phyloP scores from a whole-genome alignment of 2,888 invertebrate genomes.

The Heliconius cydno region DNA sequence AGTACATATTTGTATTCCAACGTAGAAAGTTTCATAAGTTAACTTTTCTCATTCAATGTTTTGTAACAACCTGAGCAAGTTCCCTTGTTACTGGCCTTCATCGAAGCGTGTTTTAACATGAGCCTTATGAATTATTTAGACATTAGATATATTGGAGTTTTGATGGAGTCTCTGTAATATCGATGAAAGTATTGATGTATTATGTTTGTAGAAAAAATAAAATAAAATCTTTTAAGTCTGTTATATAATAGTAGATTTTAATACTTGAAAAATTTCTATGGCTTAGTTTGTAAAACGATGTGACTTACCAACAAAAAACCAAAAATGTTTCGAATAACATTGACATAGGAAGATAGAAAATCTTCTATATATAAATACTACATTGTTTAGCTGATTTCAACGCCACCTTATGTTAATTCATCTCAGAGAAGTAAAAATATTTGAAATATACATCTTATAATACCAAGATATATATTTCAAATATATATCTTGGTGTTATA shows the following conservation, averaged over 20 bases:
- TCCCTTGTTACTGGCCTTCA: slow-evolving; percentile 43
- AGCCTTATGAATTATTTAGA: slow-evolving; percentile 37
- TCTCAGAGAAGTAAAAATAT: background rate
- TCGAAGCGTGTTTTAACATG: slow-evolving; percentile 35
- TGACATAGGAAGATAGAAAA: too few relatives aligned
- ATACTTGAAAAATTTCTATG: background rate
- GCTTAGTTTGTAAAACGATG: background rate
- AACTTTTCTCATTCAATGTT: slow-evolving; percentile 51
- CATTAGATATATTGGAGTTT: slow-evolving; percentile 14
- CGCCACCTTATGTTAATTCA: background rate
- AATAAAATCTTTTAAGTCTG: background rate
- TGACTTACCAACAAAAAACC: background rate
- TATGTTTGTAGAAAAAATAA: background rate
- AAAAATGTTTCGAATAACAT: too few relatives aligned
- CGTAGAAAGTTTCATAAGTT: slow-evolving; percentile 52
- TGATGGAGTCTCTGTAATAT: slow-evolving; percentile 6
- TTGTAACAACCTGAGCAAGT: slow-evolving; percentile 46
- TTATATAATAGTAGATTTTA: background rate
- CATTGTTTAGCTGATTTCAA: background rate
- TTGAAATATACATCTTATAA: too few relatives aligned
- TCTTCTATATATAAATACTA: too few relatives aligned
- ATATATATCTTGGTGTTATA: background rate
- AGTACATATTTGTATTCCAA: slow-evolving; percentile 43
- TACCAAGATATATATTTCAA: background rate
- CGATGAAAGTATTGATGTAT: background rate